phyloP scores from a whole-genome alignment of 2,888 invertebrate species.

The Pseudolycoriella hygida region DNA sequence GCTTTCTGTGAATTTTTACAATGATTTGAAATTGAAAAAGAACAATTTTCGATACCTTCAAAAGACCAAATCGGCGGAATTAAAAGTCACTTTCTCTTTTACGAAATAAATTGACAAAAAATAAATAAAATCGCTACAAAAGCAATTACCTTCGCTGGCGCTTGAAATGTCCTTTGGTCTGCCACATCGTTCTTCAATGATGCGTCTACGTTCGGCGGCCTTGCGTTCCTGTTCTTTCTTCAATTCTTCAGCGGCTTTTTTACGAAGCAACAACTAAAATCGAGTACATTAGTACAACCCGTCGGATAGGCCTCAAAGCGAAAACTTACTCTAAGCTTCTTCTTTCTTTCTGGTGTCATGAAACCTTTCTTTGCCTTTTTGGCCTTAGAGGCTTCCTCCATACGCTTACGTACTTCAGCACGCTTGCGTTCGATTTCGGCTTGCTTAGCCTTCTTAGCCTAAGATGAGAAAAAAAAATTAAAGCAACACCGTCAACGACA shows the following conservation, averaged over 20 bases:
- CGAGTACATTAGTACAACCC: not conserved
- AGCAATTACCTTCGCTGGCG: conserved; percentile 79
- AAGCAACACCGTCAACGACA: not conserved
- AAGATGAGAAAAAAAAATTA: conserved; percentile 10
- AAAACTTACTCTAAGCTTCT: conserved; percentile 86
- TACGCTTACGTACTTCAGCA: conserved; percentile 95
- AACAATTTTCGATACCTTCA: too few relatives aligned
- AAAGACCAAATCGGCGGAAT: too few relatives aligned
- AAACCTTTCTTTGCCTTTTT: conserved; percentile 99
- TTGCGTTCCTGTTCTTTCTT: conserved; percentile 99
- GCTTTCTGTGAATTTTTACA: too few relatives aligned
- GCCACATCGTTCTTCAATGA: conserved; percentile 90
- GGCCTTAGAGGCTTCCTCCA: conserved; percentile 96
- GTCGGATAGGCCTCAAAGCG: too few relatives aligned
- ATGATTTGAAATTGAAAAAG: too few relatives aligned
- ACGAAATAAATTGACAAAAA: too few relatives aligned
- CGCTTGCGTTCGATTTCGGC: conserved; percentile 96
- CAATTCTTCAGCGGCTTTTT: conserved; percentile 99
- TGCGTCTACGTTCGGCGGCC: conserved; percentile 93
- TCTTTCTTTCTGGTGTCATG: conserved; percentile 99
- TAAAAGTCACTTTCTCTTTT: too few relatives aligned
- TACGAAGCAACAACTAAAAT: conserved; percentile 87
- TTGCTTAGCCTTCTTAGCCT: conserved; percentile 97
- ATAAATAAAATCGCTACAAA: too few relatives aligned
- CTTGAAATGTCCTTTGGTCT: conserved; percentile 80